Conservation (phyloP, 2,888 invertebrate species). For the Oithona nana region DNA sequence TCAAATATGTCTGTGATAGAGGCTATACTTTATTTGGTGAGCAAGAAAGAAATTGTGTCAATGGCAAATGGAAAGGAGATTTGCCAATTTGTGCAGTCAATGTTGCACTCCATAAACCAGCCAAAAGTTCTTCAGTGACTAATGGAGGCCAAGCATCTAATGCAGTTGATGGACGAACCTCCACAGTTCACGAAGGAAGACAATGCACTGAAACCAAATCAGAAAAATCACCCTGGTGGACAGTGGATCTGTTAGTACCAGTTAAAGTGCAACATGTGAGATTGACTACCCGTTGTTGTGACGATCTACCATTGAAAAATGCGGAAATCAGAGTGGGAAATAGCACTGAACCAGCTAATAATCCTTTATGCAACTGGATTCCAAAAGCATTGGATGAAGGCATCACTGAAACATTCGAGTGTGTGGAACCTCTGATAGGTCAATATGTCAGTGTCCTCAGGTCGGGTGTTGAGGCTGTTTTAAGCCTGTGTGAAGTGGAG, state of each 20-base stretch:
- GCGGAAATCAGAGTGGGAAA: conserved; percentile 15
- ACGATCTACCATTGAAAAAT: conserved; percentile 15
- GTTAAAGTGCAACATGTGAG: conserved; percentile 67
- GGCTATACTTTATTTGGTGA: conserved; percentile 14
- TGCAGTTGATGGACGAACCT: conserved; percentile 68
- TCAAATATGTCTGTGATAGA: conserved; percentile 15
- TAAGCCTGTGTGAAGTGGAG: conserved; percentile 77
- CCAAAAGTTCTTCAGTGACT: conserved; percentile 74
- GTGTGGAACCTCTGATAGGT: conserved; percentile 61
- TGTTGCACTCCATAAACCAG: conserved; percentile 39
- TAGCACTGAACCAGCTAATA: background rate
- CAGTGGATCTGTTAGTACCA: conserved; percentile 61
- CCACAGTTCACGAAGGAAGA: conserved; percentile 65
- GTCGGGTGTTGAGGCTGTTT: conserved; percentile 40
- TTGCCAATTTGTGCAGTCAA: conserved; percentile 12
- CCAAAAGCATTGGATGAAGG: conserved; percentile 30
- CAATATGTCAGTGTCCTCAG: conserved; percentile 72
- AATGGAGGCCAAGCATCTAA: conserved; percentile 60
- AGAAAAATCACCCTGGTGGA: conserved; percentile 84
- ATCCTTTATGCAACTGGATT: conserved; percentile 17
- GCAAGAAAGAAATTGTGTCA: background rate
- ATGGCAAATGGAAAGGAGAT: conserved; percentile 6
- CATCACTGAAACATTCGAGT: conserved; percentile 67
- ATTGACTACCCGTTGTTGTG: conserved; percentile 60
- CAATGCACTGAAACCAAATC: conserved; percentile 73